phyloP scores from a whole-genome alignment of 2,113 vertebrate genomes.

The Gorsachius goisagi region DNA sequence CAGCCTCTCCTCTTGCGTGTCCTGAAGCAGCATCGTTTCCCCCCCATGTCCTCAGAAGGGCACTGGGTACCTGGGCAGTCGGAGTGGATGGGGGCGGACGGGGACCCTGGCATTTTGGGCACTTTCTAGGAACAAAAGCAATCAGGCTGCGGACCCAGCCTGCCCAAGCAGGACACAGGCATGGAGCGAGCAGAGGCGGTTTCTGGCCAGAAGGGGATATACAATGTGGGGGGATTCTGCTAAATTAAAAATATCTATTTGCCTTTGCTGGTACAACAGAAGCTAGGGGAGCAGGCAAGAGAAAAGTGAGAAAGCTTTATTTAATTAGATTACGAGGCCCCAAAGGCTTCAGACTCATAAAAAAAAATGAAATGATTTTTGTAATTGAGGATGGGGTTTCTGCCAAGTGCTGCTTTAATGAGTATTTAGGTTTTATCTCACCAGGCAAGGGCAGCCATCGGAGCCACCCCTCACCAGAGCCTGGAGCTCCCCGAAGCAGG shows the following conservation, averaged over 20 bases:
- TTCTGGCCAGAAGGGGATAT: background rate
- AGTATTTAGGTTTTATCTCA: constrained; percentile 41
- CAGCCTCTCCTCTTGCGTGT: background rate
- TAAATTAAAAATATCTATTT: constrained; percentile 53
- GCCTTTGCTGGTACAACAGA: constrained; percentile 17
- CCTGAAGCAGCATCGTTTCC: background rate
- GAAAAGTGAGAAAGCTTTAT: constrained; percentile 37
- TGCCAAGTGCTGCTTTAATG: constrained; percentile 49
- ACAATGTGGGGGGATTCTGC: background rate
- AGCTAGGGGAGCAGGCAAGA: constrained; percentile 21
- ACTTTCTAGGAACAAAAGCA: background rate
- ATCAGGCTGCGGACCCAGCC: background rate
- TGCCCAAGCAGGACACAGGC: background rate
- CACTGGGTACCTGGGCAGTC: background rate
- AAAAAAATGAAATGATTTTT: constrained; percentile 44
- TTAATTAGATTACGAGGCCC: constrained; percentile 65
- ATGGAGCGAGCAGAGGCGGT: background rate
- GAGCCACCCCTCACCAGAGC: background rate
- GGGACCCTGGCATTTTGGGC: background rate
- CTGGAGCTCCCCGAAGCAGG: background rate
- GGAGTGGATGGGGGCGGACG: background rate
- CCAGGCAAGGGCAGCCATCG: background rate
- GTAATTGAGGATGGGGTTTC: constrained; percentile 56
- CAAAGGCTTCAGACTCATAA: constrained; percentile 47
- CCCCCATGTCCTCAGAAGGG: rapidly evolving